Evolutionary conservation across 2,888 invertebrate genomes (phyloP).

Genomic region (Xestia rhomboidea): DNA sequence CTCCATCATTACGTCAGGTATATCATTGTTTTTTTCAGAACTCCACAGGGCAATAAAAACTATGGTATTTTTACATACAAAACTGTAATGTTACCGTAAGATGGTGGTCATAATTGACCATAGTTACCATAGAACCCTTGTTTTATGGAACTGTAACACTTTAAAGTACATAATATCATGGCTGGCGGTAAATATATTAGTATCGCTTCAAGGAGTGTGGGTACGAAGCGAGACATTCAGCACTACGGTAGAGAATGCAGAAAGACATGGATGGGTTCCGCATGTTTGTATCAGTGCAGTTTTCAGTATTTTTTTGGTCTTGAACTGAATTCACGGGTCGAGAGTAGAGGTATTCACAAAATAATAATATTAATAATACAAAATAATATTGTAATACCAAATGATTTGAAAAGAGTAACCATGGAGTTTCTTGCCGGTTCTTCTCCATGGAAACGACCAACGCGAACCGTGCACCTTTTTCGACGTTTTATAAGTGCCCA

Average conservation of each 20-base stretch:
- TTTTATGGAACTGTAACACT: conserved; percentile 30
- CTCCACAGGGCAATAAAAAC: neutral
- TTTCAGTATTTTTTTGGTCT: neutral
- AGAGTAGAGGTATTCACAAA: neutral
- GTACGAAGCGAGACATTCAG: conserved; percentile 45
- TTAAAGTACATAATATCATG: conserved; percentile 37
- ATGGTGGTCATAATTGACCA: conserved; percentile 31
- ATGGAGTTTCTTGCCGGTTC: no score
- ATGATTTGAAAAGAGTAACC: no score
- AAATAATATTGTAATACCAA: no score
- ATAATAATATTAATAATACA: no score
- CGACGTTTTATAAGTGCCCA: no score
- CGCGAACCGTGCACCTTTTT: no score
- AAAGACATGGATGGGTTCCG: conserved; percentile 37
- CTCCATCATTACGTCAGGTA: neutral
- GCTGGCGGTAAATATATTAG: conserved; percentile 60
- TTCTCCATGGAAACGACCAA: no score
- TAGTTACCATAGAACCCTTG: conserved; percentile 12
- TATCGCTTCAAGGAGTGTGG: conserved; percentile 38
- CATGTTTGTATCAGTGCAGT: neutral
- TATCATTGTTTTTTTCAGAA: no score
- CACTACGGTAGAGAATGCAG: conserved; percentile 21
- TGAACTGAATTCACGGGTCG: neutral
- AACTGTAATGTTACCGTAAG: conserved; percentile 31
- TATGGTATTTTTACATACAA: conserved; percentile 25